phyloP scores from a whole-genome alignment of 2,113 vertebrate species.

The Periophthalmodon schlosseri region DNA sequence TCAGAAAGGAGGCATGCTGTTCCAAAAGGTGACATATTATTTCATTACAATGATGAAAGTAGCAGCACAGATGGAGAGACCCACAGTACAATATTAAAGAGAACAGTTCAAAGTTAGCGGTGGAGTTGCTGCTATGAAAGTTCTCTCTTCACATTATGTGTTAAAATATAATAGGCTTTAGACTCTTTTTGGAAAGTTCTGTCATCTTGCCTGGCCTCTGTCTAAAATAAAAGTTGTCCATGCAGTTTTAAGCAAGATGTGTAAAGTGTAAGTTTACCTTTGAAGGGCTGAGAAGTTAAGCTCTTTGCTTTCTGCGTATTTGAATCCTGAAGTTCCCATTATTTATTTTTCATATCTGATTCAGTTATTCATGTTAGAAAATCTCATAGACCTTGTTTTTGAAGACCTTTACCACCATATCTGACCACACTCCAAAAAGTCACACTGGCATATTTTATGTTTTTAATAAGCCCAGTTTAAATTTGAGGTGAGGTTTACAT shows the following conservation, averaged over 20 bases:
- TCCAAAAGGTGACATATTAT: background rate
- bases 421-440: too few relatives aligned
- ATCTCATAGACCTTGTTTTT: too few relatives aligned
- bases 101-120: background rate
- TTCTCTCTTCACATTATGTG: background rate
- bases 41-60: constrained; percentile 20
- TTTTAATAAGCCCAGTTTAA: too few relatives aligned
- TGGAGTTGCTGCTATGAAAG: background rate
- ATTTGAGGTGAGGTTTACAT: too few relatives aligned
- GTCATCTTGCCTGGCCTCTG: background rate
- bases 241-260: background rate
- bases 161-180: background rate
- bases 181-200: constrained; percentile 1
- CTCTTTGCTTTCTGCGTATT: background rate
- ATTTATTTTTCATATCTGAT: background rate
- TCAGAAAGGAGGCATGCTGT: background rate
- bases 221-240: background rate
- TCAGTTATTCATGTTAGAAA: background rate
- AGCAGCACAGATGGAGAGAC: background rate
- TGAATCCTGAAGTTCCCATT: background rate
- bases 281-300: background rate
- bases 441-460: background rate
- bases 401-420: background rate
- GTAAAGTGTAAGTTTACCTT: background rate
- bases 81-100: background rate